A percentile compares a stretch with the other conserved stretches of the same genome.
Evolutionary conservation across 2,888 invertebrate genomes (phyloP).

Genomic region (Pristionchus maxplancki): DNA sequence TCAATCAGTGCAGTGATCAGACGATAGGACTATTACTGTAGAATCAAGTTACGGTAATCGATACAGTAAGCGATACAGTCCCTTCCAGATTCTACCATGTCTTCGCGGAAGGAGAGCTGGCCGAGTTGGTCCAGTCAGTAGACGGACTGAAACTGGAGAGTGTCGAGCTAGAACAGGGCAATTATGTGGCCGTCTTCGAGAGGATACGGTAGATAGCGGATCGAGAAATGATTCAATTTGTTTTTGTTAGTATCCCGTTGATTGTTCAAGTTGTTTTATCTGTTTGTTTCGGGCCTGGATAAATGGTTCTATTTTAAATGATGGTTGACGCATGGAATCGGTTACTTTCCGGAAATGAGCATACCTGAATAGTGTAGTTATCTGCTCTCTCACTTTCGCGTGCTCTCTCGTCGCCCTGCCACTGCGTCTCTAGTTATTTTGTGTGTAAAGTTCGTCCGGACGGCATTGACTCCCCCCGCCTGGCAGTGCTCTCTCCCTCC

Average conservation of each 20-base stretch:
- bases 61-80: no score
- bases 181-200: slow-evolving; percentile 72
- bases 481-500: background rate
- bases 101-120: slow-evolving; percentile 74
- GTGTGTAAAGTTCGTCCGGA: slow-evolving; percentile 30
- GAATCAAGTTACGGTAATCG: no score
- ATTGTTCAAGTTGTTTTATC: slow-evolving; percentile 14
- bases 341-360: background rate
- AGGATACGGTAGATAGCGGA: slow-evolving; percentile 57
- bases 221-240: background rate
- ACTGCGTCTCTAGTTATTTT: background rate
- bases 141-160: slow-evolving; percentile 60
- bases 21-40: no score
- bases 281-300: background rate
- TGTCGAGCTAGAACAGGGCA: slow-evolving; percentile 74
- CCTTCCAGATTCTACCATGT: slow-evolving; percentile 76
- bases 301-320: background rate
- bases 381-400: background rate
- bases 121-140: slow-evolving; percentile 62
- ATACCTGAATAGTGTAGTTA: background rate
- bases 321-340: background rate
- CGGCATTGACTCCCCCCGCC: background rate
- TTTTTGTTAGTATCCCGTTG: slow-evolving; percentile 13
- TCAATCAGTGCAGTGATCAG: no score
- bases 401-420: background rate